A percentile compares a stretch with the other conserved stretches of the same genome.
Evolutionary conservation across 2,797 vertebrate species (phyloP).

Genomic region (Gymnodraco acuticeps): DNA sequence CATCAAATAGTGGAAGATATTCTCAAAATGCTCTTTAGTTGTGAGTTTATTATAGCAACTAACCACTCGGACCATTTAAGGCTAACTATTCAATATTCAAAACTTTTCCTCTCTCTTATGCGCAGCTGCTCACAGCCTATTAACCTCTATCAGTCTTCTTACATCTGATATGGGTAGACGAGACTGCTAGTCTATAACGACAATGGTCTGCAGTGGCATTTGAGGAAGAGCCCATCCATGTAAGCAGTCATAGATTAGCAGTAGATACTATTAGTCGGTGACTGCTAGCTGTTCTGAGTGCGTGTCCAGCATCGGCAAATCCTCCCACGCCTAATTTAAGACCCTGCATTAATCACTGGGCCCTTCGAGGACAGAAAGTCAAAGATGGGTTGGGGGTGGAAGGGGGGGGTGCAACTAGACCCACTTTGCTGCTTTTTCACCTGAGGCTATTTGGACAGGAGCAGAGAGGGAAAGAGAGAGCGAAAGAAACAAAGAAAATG

Average conservation of each 20-base stretch:
- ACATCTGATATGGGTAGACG: slow-evolving; percentile 75
- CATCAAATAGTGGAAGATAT: slow-evolving; percentile 18
- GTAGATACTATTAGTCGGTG: slow-evolving; percentile 80
- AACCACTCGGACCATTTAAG: slow-evolving; percentile 52
- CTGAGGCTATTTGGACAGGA: slow-evolving; percentile 77
- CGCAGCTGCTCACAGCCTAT: slow-evolving; percentile 59
- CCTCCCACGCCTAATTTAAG: slow-evolving; percentile 85
- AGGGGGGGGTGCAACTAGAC: slow-evolving; percentile 47
- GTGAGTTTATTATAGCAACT: slow-evolving; percentile 22
- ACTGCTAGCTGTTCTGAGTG: slow-evolving; percentile 74
- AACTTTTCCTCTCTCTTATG: slow-evolving; percentile 44
- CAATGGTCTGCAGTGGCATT: slow-evolving; percentile 76
- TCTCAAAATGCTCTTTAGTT: slow-evolving; percentile 39
- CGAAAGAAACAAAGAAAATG: slow-evolving; percentile 51
- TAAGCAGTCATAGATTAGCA: slow-evolving; percentile 83
- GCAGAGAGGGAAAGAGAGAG: slow-evolving; percentile 26
- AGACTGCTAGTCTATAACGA: slow-evolving; percentile 80
- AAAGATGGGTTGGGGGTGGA: slow-evolving; percentile 74
- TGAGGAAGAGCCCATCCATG: slow-evolving; percentile 82
- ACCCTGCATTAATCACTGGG: slow-evolving; percentile 85
- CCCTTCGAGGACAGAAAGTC: slow-evolving; percentile 84
- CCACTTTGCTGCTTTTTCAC: slow-evolving; percentile 80
- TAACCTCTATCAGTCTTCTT: slow-evolving; percentile 77
- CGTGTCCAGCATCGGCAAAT: slow-evolving; percentile 81
- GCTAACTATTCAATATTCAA: slow-evolving; percentile 49